Evolutionary conservation across 2,113 vertebrate genomes (phyloP).

Genomic region (Sphyrna mokarran): DNA sequence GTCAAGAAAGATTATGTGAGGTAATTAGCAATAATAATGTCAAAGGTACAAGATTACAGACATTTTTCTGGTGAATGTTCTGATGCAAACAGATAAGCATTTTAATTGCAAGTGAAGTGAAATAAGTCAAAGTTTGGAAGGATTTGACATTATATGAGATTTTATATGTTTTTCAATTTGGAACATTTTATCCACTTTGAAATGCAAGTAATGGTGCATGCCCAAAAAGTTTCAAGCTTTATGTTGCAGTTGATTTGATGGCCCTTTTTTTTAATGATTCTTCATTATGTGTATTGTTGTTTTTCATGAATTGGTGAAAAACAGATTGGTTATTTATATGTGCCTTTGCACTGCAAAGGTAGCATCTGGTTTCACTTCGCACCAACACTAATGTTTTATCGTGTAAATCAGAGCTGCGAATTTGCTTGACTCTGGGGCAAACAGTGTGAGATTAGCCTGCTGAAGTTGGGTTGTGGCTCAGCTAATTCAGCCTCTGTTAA

Average conservation of each 20-base stretch:
- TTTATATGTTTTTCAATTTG: not conserved
- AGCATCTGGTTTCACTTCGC: constrained; percentile 4
- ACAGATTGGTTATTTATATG: not conserved
- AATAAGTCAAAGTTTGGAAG: not conserved
- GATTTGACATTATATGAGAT: not conserved
- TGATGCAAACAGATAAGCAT: not conserved
- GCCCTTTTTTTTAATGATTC: not conserved
- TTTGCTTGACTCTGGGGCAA: not conserved
- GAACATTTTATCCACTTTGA: not conserved
- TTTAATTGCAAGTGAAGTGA: not conserved
- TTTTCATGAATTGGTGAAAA: not conserved
- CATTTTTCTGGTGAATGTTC: not conserved
- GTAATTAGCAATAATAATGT: not conserved
- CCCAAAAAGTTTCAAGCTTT: not conserved
- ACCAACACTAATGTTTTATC: not conserved
- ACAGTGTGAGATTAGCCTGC: not conserved
- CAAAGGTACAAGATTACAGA: not conserved
- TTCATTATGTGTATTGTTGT: not conserved
- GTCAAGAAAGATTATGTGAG: not conserved
- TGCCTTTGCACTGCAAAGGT: not conserved
- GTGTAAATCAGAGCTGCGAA: not conserved
- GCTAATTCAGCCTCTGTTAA: not conserved
- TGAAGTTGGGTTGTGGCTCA: not conserved
- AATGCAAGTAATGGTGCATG: not conserved
- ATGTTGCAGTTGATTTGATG: not conserved